Conservation (phyloP, 2,888 invertebrate species). For the Argyresthia goedartella region DNA sequence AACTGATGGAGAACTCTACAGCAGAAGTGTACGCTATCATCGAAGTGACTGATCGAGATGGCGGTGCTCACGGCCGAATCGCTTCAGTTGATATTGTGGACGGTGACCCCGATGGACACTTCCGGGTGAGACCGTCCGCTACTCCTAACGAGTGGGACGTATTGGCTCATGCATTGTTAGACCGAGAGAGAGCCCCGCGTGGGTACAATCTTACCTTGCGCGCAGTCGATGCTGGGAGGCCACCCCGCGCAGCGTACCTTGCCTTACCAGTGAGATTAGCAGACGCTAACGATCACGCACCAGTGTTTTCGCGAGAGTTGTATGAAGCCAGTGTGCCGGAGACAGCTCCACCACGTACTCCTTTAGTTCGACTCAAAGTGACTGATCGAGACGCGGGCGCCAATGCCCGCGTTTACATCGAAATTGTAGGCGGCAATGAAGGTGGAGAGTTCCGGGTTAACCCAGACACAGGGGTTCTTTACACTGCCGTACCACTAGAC, state of each 20-base stretch:
- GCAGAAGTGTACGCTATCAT: conserved; percentile 92
- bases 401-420: conserved; percentile 82
- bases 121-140: conserved; percentile 77
- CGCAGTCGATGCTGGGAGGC: conserved; percentile 87
- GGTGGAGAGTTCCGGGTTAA: conserved; percentile 90
- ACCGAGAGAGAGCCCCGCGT: conserved; percentile 81
- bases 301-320: conserved; percentile 87
- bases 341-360: conserved; percentile 89
- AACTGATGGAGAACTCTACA: conserved; percentile 83
- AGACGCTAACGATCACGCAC: conserved; percentile 88
- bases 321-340: conserved; percentile 92
- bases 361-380: conserved; percentile 88
- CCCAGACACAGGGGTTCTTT: conserved; percentile 89
- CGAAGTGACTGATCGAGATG: conserved; percentile 85
- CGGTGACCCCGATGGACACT: conserved; percentile 92
- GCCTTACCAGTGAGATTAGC: conserved; percentile 84
- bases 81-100: conserved; percentile 86
- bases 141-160: conserved; percentile 82
- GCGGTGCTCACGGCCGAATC: conserved; percentile 87
- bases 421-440: conserved; percentile 93
- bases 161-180: conserved; percentile 80
- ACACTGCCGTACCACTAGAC: conserved; percentile 85
- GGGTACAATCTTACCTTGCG: conserved; percentile 90
- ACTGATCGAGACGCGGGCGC: conserved; percentile 83
- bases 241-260: conserved; percentile 83